Base-by-base conservation (phyloP, 2,888 invertebrate species). In the Pogonocherus hispidulus region DNA sequence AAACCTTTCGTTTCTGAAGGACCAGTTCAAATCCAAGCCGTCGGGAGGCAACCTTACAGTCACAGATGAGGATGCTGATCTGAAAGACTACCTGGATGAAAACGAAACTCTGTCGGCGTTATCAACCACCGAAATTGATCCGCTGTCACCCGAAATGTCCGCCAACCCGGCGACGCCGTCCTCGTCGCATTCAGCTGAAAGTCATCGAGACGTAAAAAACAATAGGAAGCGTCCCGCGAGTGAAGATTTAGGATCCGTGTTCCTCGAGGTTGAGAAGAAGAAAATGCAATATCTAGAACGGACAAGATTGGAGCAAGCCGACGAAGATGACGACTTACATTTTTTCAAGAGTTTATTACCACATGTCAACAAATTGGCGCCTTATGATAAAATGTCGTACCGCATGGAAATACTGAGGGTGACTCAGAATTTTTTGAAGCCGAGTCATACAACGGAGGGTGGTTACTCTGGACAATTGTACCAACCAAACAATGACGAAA, bases 341-440 rank as follows among this genome's bases (percentile, higher is more conserved):
- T 73, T 73, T 54, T 71, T 73, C 47, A 63, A 71, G 63, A 71
- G 73, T 41, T 67, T 73, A 63, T 46, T 73, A 35, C 70, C 71
- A 16, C 69, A 72, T 62, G 66, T 73, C 9, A 72, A 46, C 37
- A 67, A 56, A 32, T 46, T 63, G n/a, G 54, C 70, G 14, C 41
- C 65, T 23, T 67, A 59, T 22, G 71, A 71, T 37, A 70, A 71
- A 64, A 37, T 73, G 37, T 37, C 52, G 6, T 74, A 68, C 41
- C 55, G 70, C 22, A 70, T 70, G 37, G 54, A 22, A 37, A 46
- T 74, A 46, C 57, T 70, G 19, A 46, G 64, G 44, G 35, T 56
- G 35, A 70, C 63, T 11, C 54, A 66, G 23, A n/a, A 52, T 27
- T 52, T 52, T 9, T 3, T 52, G 23, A 52, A 18, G 2, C 23